Evolutionary conservation across 1,140 invertebrate genomes (phyloP), one percentile per base, ranked within the genome.

Genomic region (Drosophila ogumai): DNA sequence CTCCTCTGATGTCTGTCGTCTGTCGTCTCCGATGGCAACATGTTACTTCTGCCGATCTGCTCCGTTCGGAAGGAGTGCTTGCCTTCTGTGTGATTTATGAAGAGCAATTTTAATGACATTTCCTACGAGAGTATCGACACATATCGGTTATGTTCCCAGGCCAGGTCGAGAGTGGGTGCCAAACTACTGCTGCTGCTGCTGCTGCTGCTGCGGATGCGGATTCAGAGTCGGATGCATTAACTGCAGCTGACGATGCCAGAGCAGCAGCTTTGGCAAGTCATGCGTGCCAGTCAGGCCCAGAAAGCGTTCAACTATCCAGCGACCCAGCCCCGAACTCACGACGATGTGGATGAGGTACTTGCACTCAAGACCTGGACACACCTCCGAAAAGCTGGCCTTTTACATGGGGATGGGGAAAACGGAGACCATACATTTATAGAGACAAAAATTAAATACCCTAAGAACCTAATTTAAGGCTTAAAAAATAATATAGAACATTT

Each of bases 41-140:
- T 76, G 79, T 49, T 58, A 72, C 71, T 73, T 73, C 56, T 38
- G 60, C 34, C 15, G 46, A 47, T 59, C 32, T 55, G 34, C n/a
- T 10, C 13, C 36, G 7, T 19, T 22, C 17, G 7, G 52, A 32
- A 32, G 49, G 54, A 58, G 68, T 81, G 82, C 74, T 72, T 38
- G 68, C 60, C 61, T 74, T 58, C 43, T 75, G 75, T 61, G 90
- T 91, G 90, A 91, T 86, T 91, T 91, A 91, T 91, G 90, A 91
- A 90, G 90, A 86, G 85, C 90, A 77, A 86, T 91, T 91, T 91
- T 91, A 91, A 91, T 91, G 90, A 91, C 85, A 91, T 91, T 91
- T 90, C 64, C 75, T 64, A 82, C 84, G 74, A 88, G 80, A 79
- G 71, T 73, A 82, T 76, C 84, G 84, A 88, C 85, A 88, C 84